Percentiles rank a stretch among this genome's conserved stretches.
phyloP scores from a whole-genome alignment of 2,888 invertebrate species.

The Dromius quadrimaculatus region DNA sequence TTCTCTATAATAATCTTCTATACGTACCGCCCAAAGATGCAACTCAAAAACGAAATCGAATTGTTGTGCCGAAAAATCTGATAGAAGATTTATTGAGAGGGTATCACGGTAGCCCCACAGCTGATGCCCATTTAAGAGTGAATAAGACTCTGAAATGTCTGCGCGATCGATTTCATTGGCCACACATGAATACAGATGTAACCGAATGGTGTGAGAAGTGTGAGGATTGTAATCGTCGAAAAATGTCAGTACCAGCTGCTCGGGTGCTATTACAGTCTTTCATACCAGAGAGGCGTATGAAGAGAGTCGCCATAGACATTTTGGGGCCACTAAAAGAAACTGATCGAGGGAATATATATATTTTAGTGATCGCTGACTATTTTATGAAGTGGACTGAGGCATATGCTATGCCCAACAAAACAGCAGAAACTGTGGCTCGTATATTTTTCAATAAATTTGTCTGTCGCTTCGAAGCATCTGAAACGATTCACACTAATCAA shows the following conservation, averaged over 20 bases:
- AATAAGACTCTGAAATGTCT: not conserved
- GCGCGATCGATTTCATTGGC: constrained; percentile 5
- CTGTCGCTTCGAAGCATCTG: constrained; percentile 52
- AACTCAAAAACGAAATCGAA: not conserved
- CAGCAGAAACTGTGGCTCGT: constrained; percentile 57
- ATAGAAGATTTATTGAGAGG: not conserved
- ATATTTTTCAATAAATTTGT: constrained; percentile 53
- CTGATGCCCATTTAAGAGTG: constrained; percentile 28
- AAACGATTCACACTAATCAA: constrained; percentile 54
- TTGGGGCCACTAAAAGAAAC: not conserved
- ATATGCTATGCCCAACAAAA: constrained; percentile 53
- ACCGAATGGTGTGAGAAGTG: not conserved
- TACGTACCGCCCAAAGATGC: not conserved
- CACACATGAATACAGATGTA: constrained; percentile 16
- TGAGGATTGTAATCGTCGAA: constrained; percentile 11
- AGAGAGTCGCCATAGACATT: constrained; percentile 10
- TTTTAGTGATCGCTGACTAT: constrained; percentile 42
- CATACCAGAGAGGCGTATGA: not conserved
- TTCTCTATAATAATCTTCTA: not conserved
- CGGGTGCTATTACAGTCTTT: not conserved
- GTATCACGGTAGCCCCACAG: constrained; percentile 12
- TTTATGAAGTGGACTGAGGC: constrained; percentile 54
- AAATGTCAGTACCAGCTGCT: not conserved
- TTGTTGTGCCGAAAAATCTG: not conserved
- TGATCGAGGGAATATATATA: constrained; percentile 3